These are phyloP conservation scores for Tricholaema leucomelas DNA, from an alignment of 2,113 vertebrate genomes.

Conservation along the genomic window DNA sequence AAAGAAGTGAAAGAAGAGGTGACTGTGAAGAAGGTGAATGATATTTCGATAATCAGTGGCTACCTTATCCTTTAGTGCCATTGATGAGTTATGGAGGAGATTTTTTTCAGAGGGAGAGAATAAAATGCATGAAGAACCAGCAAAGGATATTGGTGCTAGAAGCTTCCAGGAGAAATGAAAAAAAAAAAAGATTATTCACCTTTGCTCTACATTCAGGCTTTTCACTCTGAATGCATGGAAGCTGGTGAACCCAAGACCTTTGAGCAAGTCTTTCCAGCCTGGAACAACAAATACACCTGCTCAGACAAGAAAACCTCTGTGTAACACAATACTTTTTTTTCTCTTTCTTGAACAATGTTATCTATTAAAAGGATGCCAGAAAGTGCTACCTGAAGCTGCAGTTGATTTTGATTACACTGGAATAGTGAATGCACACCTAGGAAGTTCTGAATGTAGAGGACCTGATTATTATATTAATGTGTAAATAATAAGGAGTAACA, in stretches of 20 bases:
- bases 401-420: slow-evolving; percentile 13
- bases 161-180: slow-evolving; percentile 56
- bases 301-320: slow-evolving; percentile 60
- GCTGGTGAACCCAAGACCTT: slow-evolving; percentile 61
- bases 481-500: slow-evolving; percentile 64
- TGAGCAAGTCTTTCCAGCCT: slow-evolving; percentile 30
- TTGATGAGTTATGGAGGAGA: slow-evolving; percentile 32
- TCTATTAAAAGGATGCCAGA: slow-evolving; percentile 20
- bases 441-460: slow-evolving; percentile 68
- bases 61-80: slow-evolving; percentile 13
- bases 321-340: slow-evolving; percentile 37
- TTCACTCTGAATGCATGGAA: slow-evolving; percentile 50
- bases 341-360: slow-evolving; percentile 37
- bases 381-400: slow-evolving; percentile 11
- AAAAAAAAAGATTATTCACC: background rate
- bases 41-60: background rate
- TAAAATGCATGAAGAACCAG: slow-evolving; percentile 6
- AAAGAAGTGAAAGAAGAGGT: slow-evolving; percentile 39
- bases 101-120: background rate
- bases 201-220: slow-evolving; percentile 40
- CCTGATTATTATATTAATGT: slow-evolving; percentile 20
- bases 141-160: slow-evolving; percentile 60
- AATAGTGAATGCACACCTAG: background rate
- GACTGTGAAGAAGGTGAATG: background rate
- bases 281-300: slow-evolving; percentile 32